A percentile compares a stretch with the other conserved stretches of the same genome.
Conservation (phyloP, 2,113 vertebrate genomes). For the Muscicapa adusta region DNA sequence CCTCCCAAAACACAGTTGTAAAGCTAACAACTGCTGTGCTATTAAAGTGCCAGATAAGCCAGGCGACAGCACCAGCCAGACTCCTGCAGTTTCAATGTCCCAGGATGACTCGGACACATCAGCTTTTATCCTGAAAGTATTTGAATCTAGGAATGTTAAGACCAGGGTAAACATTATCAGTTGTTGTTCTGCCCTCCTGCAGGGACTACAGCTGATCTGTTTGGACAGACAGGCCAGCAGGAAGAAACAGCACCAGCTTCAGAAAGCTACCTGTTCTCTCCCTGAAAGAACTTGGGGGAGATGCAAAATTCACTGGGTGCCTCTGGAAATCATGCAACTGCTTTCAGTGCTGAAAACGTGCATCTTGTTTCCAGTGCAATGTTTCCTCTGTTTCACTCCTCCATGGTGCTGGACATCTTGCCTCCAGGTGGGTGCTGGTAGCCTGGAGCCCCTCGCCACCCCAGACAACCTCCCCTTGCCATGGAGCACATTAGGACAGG, state of each 20-base stretch:
- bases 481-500: fast-evolving
- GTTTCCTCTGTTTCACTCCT: neutral
- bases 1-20: neutral
- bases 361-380: neutral
- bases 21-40: neutral
- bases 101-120: neutral
- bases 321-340: fast-evolving
- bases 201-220: neutral
- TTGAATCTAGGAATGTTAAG: neutral
- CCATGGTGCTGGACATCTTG: fast-evolving
- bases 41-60: slow-evolving; percentile 9
- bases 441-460: neutral
- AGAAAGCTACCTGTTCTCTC: neutral
- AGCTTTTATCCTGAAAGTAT: neutral
- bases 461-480: neutral
- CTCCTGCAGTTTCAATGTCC: neutral
- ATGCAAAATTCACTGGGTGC: neutral
- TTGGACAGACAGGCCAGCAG: neutral
- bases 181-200: neutral
- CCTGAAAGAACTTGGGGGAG: neutral
- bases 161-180: neutral
- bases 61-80: neutral
- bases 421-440: neutral
- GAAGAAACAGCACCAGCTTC: neutral
- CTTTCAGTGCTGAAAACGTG: neutral